These are phyloP conservation scores for Medauroidea extradentata DNA, from an alignment of 1,140 invertebrate species.

Conservation along the genomic window DNA sequence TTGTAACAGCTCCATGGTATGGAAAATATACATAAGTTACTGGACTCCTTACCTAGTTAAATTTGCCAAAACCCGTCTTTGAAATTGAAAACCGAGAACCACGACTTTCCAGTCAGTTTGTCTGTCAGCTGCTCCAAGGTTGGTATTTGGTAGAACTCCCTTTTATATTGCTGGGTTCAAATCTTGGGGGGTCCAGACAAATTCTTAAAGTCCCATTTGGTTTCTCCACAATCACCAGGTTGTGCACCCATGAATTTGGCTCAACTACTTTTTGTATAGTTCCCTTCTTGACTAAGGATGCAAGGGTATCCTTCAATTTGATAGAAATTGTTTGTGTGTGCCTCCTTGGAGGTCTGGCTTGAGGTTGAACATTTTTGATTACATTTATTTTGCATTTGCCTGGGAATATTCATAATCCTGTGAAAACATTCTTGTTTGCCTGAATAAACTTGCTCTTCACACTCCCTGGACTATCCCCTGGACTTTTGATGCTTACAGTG, in stretches of 20 bases:
- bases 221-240: conserved; percentile 10
- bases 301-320: conserved; percentile 33
- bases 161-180: too few species aligned
- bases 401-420: conserved; percentile 5
- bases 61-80: too few species aligned
- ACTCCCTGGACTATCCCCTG: background rate
- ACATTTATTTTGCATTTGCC: conserved; percentile 18
- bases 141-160: too few species aligned
- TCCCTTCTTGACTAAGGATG: conserved; percentile 22
- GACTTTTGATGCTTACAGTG: background rate
- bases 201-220: too few species aligned
- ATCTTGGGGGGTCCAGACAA: too few species aligned
- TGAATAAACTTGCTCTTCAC: background rate
- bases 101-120: too few species aligned
- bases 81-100: too few species aligned
- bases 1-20: too few species aligned
- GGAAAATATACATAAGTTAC: too few species aligned
- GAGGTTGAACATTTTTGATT: conserved; percentile 24
- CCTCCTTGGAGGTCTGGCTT: conserved; percentile 31
- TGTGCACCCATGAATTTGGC: conserved; percentile 7
- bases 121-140: too few species aligned
- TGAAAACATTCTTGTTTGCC: background rate
- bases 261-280: conserved; percentile 12
- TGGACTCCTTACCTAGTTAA: too few species aligned
- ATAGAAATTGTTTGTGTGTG: conserved; percentile 34